Evolutionary conservation across 2,113 vertebrate species (phyloP).

Genomic region (Chaetura pelagica): DNA sequence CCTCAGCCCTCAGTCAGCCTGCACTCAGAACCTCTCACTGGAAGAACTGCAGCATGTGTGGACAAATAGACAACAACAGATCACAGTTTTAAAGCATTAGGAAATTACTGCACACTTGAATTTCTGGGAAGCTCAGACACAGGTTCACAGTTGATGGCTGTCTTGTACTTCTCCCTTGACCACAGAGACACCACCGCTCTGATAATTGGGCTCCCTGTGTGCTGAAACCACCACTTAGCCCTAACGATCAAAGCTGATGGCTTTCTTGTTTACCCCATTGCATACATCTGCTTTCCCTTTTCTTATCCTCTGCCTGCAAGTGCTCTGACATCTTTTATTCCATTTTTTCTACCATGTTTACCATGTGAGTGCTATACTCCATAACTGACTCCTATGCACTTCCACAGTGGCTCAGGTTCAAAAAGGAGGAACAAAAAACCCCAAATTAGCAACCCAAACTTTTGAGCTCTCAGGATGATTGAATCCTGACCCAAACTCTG

Average conservation of each 20-base stretch:
- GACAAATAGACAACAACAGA: neutral
- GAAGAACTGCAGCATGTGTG: neutral
- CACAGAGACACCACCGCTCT: neutral
- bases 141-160: neutral
- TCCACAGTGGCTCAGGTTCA: neutral
- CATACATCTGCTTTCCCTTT: neutral
- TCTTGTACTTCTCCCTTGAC: neutral
- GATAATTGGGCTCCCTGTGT: neutral
- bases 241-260: neutral
- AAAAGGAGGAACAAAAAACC: neutral
- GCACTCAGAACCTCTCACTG: neutral
- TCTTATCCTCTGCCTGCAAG: neutral
- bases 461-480: neutral
- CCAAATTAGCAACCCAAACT: neutral
- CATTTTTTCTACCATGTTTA: neutral
- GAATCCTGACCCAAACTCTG: neutral
- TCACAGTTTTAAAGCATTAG: neutral
- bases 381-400: neutral
- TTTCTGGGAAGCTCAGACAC: constrained; percentile 23
- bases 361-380: neutral
- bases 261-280: neutral
- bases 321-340: neutral
- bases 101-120: neutral
- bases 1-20: neutral
- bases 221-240: neutral